Evolutionary conservation across 2,888 invertebrate genomes (phyloP).

Genomic region (Eupelmus urozonus): DNA sequence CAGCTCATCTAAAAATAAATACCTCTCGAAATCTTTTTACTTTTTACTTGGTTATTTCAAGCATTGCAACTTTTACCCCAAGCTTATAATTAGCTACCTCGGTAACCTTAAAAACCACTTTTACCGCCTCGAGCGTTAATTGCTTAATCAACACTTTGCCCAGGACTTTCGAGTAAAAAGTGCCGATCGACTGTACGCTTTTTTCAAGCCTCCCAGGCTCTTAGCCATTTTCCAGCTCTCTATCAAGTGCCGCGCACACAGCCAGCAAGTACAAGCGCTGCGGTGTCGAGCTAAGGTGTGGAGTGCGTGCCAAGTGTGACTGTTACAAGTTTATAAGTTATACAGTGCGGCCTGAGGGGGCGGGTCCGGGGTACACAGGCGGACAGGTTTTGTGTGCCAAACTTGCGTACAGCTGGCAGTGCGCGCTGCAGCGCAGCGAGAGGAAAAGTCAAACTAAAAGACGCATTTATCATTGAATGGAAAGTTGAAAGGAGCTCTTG

Average conservation of each 20-base stretch:
- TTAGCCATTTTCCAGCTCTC: background rate
- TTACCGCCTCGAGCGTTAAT: background rate
- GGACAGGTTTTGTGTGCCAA: constrained; percentile 38
- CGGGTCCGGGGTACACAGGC: constrained; percentile 26
- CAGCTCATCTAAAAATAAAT: too few species aligned
- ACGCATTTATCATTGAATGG: constrained; percentile 47
- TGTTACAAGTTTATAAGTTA: constrained; percentile 43
- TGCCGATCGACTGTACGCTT: too few species aligned
- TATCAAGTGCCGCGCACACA: background rate
- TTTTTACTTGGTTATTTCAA: too few species aligned
- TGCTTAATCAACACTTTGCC: too few species aligned
- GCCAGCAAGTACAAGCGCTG: background rate
- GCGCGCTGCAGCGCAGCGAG: background rate
- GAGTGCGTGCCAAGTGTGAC: constrained; percentile 30
- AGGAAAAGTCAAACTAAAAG: constrained; percentile 48
- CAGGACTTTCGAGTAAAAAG: too few species aligned
- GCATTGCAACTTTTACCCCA: too few species aligned
- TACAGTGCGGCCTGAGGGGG: background rate
- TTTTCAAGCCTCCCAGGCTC: too few species aligned
- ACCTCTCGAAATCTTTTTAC: too few species aligned
- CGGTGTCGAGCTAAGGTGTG: background rate
- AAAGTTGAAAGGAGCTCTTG: constrained; percentile 28
- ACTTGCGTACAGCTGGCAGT: constrained; percentile 11
- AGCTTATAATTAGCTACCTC: too few species aligned
- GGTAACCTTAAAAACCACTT: background rate